Evolutionary conservation across 2,113 vertebrate species (phyloP), one percentile per base, ranked within the genome.

Genomic region (Columba janthina): DNA sequence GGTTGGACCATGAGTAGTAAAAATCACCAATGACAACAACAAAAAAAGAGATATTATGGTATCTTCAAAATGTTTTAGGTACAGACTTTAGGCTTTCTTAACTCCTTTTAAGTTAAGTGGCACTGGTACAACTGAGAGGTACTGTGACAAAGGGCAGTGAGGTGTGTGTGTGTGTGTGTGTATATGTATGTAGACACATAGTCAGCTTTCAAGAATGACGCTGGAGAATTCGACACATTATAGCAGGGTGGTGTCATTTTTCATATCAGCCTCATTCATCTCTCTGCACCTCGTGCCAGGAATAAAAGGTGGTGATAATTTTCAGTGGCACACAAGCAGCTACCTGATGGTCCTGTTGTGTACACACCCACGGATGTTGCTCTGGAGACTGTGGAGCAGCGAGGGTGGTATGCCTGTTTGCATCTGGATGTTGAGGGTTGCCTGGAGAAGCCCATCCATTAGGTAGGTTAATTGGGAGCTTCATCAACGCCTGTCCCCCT

Each of bases 301-400:
- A 94, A 86, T 78, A 86, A 90, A 93, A 87, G 14, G 70, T 54
- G 92, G 82, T 89, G 88, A 74, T 73, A 87, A 84, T 94, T 81
- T 91, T 97, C 56, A 73, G 83, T 40, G 88, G 72, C 46, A 70
- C 42, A 81, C 78, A 92, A 79, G 66, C 77, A 96, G 93, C 89
- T 90, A 96, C 90, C 93, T 96, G 96, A 94, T 15, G 21, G 91
- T 79, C 87, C 71, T 95, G 96, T 97, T 97, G 95, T 95, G 88
- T 95, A 94, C 71, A 95, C 93, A 96, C 21, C 7, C 1, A 0
- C 1, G 11, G 53, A 57, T 40, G 85, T 97, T 96, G 94, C 81
- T 83, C 57, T 83, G 94, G 91, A 96, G 70, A 96, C 94, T 16
- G 7, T 2, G 26, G 1, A 6, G 86, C 66, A 57, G 64, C 0